phyloP scores from a whole-genome alignment of 2,113 vertebrate species.

The Thymallus thymallus region DNA sequence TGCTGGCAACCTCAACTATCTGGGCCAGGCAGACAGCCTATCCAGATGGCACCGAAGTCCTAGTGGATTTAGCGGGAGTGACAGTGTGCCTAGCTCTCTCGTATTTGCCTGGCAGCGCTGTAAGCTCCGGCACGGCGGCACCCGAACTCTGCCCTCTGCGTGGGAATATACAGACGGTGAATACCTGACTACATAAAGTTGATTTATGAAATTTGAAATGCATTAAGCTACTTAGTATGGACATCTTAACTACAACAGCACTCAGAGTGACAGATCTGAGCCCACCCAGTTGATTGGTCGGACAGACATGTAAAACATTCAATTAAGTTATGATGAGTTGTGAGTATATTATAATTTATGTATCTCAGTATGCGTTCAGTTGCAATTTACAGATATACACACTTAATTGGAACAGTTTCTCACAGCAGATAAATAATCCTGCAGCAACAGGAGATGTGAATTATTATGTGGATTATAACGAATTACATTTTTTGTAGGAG shows the following conservation, averaged over 20 bases:
- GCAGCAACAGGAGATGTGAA: too few species aligned
- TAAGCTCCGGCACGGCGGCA: too few species aligned
- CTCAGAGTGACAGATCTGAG: not conserved
- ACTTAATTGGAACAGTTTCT: too few species aligned
- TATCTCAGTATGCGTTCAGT: too few species aligned
- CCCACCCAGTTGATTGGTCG: too few species aligned
- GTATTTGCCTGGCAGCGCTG: conserved; percentile 21
- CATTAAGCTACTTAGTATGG: conserved; percentile 46
- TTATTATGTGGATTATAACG: too few species aligned
- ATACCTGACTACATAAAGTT: conserved; percentile 31
- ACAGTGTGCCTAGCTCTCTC: conserved; percentile 44
- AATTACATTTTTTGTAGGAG: too few species aligned
- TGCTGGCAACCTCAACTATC: conserved; percentile 53
- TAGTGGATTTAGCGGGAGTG: conserved; percentile 52
- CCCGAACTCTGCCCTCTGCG: conserved; percentile 21
- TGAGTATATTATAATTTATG: too few species aligned
- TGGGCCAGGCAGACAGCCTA: conserved; percentile 55
- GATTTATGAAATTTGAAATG: conserved; percentile 50
- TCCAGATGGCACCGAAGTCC: conserved; percentile 63
- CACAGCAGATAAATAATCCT: too few species aligned
- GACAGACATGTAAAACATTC: not conserved
- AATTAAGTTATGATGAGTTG: too few species aligned
- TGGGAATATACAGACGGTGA: conserved; percentile 37
- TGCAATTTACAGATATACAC: too few species aligned
- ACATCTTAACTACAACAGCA: conserved; percentile 29